Percentiles rank a stretch among this genome's conserved stretches.
phyloP scores from a whole-genome alignment of 2,797 vertebrate genomes.

The Hoplostethus mediterraneus region DNA sequence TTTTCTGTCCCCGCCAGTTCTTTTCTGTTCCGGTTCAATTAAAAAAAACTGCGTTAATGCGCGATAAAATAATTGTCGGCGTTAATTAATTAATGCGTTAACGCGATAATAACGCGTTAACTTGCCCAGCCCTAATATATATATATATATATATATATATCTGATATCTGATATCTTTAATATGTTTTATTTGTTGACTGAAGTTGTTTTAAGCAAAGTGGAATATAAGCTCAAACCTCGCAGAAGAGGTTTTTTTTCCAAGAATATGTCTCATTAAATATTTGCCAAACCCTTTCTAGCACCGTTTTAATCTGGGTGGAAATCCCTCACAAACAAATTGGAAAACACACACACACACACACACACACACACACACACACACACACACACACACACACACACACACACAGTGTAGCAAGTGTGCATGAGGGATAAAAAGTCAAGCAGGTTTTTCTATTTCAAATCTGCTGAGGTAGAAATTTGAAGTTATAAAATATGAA shows the following conservation, averaged over 20 bases:
- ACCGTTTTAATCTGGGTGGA: constrained; percentile 22
- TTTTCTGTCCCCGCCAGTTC: no score
- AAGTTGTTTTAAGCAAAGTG: constrained; percentile 44
- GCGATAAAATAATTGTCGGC: no score
- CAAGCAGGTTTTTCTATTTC: constrained; percentile 65
- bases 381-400: neutral
- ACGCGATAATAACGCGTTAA: no score
- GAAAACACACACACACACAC: neutral
- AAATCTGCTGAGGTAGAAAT: constrained; percentile 64
- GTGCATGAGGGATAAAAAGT: constrained; percentile 55
- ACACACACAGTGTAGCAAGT: constrained; percentile 23
- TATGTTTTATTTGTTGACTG: constrained; percentile 50
- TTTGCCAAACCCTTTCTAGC: neutral
- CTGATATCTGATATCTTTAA: neutral
- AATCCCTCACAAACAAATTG: neutral
- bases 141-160: no score
- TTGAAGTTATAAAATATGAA: constrained; percentile 76
- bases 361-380: constrained; percentile 8
- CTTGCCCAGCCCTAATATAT: no score
- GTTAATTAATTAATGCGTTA: no score
- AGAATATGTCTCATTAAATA: constrained; percentile 35
- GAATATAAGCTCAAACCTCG: constrained; percentile 43
- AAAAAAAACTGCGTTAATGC: no score
- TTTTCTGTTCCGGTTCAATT: no score
- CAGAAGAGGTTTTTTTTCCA: neutral